Percentiles rank a stretch among this genome's conserved stretches.
Evolutionary conservation across 2,888 invertebrate species (phyloP).

Genomic region (Ceriagrion tenellum): DNA sequence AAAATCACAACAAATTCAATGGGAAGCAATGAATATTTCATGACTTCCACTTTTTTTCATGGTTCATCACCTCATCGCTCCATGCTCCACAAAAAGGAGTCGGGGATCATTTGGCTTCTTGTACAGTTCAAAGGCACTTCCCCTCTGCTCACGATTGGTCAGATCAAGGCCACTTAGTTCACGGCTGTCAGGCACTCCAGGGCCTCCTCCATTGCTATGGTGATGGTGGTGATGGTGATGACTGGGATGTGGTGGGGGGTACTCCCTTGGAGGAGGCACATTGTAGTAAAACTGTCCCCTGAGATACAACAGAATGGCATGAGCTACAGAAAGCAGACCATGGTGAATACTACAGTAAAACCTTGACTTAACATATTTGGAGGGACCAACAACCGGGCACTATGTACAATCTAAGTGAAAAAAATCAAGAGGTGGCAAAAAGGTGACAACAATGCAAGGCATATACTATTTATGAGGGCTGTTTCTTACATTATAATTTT

Average conservation of each 20-base stretch:
- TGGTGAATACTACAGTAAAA: no score
- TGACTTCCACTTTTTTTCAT: neutral
- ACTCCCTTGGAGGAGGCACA: slow-evolving; percentile 75
- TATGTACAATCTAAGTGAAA: no score
- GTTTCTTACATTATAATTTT: no score
- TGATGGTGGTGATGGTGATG: slow-evolving; percentile 75
- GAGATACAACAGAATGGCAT: neutral
- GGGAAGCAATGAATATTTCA: neutral
- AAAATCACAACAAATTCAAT: no score
- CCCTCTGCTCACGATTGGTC: slow-evolving; percentile 93
- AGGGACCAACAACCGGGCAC: no score
- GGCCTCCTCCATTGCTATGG: slow-evolving; percentile 73
- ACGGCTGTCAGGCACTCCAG: slow-evolving; percentile 75
- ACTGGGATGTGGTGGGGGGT: slow-evolving; percentile 27
- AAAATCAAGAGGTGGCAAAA: no score
- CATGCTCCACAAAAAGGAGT: slow-evolving; percentile 69
- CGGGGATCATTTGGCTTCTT: slow-evolving; percentile 86
- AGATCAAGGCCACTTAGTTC: slow-evolving; percentile 82
- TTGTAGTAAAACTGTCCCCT: slow-evolving; percentile 80
- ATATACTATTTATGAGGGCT: no score
- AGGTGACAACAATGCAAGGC: no score
- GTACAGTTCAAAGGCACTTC: slow-evolving; percentile 97
- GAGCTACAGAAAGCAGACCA: neutral
- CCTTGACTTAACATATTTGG: no score
- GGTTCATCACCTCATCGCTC: slow-evolving; percentile 49